These are phyloP conservation scores for Notolabrus celidotus DNA, from an alignment of 2,797 vertebrate species.

Conservation along the genomic window DNA sequence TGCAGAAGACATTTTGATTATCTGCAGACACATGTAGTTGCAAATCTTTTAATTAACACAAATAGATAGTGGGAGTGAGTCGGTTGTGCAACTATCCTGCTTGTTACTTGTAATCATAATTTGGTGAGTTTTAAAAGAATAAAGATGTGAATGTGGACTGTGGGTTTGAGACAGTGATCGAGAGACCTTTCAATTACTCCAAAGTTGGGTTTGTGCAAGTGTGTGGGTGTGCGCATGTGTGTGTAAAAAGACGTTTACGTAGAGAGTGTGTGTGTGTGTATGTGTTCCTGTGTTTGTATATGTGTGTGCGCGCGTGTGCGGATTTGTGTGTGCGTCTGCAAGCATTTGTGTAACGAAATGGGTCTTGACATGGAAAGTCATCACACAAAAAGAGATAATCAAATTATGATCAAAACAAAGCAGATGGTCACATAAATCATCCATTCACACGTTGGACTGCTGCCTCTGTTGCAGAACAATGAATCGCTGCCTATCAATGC, in stretches of 20 bases:
- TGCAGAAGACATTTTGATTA: slow-evolving; percentile 86
- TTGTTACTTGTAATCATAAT: slow-evolving; percentile 78
- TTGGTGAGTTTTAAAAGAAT: slow-evolving; percentile 72
- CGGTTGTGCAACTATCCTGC: slow-evolving; percentile 67
- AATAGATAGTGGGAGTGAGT: slow-evolving; percentile 78
- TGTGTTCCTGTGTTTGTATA: background rate
- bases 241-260: background rate
- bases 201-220: slow-evolving; percentile 46
- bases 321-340: background rate
- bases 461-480: slow-evolving; percentile 75
- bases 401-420: slow-evolving; percentile 79
- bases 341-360: slow-evolving; percentile 36
- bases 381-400: slow-evolving; percentile 73
- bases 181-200: slow-evolving; percentile 62
- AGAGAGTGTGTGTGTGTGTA: background rate
- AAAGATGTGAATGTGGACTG: slow-evolving; percentile 53
- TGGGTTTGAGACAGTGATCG: slow-evolving; percentile 53
- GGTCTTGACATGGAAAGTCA: slow-evolving; percentile 66
- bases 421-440: slow-evolving; percentile 83
- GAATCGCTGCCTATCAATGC: slow-evolving; percentile 76
- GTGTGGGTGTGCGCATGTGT: slow-evolving; percentile 8
- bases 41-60: slow-evolving; percentile 88
- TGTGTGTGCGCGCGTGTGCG: background rate
- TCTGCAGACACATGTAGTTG: slow-evolving; percentile 87
- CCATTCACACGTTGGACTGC: slow-evolving; percentile 75